phyloP scores from a whole-genome alignment of 2,797 vertebrate genomes.

The Sebastes matsubarae region DNA sequence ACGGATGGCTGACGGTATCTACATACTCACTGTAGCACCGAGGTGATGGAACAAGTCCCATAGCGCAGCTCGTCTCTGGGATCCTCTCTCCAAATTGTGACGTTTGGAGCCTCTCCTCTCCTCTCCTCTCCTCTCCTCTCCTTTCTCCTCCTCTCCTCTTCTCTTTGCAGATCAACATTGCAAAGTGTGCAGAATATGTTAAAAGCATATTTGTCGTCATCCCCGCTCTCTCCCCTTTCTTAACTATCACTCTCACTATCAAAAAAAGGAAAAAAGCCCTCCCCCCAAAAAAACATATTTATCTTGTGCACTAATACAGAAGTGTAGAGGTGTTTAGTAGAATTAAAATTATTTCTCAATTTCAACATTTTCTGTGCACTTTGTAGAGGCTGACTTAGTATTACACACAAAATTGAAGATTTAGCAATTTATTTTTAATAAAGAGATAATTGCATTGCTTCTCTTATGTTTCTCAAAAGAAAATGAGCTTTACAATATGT shows the following conservation, averaged over 20 bases:
- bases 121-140: not conserved
- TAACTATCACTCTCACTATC: too few relatives aligned
- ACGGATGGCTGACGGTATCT: constrained; percentile 74
- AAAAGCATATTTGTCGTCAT: not conserved
- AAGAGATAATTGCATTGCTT: constrained; percentile 1
- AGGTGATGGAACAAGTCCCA: constrained; percentile 76
- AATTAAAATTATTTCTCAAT: not conserved
- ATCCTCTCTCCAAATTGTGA: constrained; percentile 67
- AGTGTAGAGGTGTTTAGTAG: not conserved
- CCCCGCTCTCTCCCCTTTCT: too few relatives aligned
- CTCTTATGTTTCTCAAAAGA: not conserved
- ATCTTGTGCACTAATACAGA: not conserved
- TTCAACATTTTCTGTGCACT: not conserved
- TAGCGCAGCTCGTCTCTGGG: constrained; percentile 68
- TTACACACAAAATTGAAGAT: not conserved
- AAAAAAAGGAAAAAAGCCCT: too few relatives aligned
- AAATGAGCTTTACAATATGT: not conserved
- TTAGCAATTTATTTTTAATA: not conserved
- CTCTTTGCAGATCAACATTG: not conserved
- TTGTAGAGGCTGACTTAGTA: not conserved
- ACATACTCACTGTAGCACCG: constrained; percentile 55
- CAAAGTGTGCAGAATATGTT: constrained; percentile 13
- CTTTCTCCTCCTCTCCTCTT: not conserved
- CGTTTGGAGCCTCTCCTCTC: constrained; percentile 52
- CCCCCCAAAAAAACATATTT: not conserved